Conservation (phyloP, 2,888 invertebrate genomes). For the Hypercompe scribonia region DNA sequence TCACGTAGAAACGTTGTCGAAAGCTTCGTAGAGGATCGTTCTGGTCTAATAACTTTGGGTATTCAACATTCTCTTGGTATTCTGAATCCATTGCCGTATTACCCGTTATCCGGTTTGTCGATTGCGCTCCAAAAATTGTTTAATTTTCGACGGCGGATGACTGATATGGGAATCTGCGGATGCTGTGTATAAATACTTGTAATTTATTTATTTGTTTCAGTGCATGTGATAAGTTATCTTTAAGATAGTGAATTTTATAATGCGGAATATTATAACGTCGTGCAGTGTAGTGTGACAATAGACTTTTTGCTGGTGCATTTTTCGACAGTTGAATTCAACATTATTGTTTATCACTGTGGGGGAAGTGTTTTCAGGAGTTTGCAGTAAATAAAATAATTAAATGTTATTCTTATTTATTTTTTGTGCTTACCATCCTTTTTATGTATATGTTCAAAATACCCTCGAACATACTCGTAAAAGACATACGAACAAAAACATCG, state of each 20-base stretch:
- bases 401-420: no score
- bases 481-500: background rate
- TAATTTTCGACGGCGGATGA: background rate
- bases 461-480: no score
- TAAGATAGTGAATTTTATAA: slow-evolving; percentile 17
- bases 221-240: slow-evolving; percentile 40
- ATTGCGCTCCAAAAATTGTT: background rate
- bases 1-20: slow-evolving; percentile 68
- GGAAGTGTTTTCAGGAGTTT: no score
- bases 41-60: slow-evolving; percentile 67
- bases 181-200: slow-evolving; percentile 41
- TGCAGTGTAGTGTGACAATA: slow-evolving; percentile 30
- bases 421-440: no score
- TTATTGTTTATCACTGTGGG: background rate
- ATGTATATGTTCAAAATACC: no score
- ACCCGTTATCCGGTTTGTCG: background rate
- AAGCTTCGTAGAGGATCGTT: slow-evolving; percentile 71
- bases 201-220: slow-evolving; percentile 26
- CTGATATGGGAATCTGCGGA: slow-evolving; percentile 5
- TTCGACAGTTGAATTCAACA: background rate
- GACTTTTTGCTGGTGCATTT: background rate
- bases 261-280: slow-evolving; percentile 21
- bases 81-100: slow-evolving; percentile 51
- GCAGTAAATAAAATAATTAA: no score
- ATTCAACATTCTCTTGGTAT: slow-evolving; percentile 64